A percentile compares a stretch with the other conserved stretches of the same genome.
Conservation (phyloP, 2,888 invertebrate genomes). For the Callimorpha dominula region DNA sequence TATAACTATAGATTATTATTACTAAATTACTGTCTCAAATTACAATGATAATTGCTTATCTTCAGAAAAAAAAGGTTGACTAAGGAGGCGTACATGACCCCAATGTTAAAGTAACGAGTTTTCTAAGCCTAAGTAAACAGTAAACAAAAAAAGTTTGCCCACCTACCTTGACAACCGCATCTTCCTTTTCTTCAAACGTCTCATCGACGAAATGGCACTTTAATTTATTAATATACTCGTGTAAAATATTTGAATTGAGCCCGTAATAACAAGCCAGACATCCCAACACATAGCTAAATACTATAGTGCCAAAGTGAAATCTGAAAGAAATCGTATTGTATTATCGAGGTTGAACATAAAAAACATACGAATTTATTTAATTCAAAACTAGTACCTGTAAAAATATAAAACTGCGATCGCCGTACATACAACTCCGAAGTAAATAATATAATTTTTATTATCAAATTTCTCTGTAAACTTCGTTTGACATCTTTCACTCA, state of each 20-base stretch:
- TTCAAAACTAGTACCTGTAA: conserved; percentile 69
- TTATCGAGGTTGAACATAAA: conserved; percentile 47
- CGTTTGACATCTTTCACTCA: conserved; percentile 86
- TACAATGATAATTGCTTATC: conserved; percentile 26
- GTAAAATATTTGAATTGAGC: conserved; percentile 71
- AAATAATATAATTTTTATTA: conserved; percentile 83
- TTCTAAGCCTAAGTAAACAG: conserved; percentile 46
- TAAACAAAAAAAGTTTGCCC: conserved; percentile 53
- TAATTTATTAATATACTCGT: conserved; percentile 71
- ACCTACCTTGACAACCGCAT: conserved; percentile 68
- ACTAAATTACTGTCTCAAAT: conserved; percentile 13
- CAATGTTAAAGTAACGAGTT: conserved; percentile 47
- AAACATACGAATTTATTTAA: conserved; percentile 33
- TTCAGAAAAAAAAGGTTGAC: conserved; percentile 10
- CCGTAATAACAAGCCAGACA: conserved; percentile 84
- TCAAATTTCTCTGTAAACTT: conserved; percentile 80
- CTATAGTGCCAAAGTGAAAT: conserved; percentile 80
- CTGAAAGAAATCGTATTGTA: conserved; percentile 67
- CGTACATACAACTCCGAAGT: conserved; percentile 71
- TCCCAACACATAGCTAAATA: conserved; percentile 82
- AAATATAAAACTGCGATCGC: conserved; percentile 76
- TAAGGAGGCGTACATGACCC: conserved; percentile 54
- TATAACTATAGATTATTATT: conserved; percentile 16
- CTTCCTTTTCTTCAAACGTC: conserved; percentile 53
- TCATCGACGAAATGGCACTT: conserved; percentile 74